Evolutionary conservation across 2,888 invertebrate genomes (phyloP).

Genomic region (Drosophila parthenogenetica): DNA sequence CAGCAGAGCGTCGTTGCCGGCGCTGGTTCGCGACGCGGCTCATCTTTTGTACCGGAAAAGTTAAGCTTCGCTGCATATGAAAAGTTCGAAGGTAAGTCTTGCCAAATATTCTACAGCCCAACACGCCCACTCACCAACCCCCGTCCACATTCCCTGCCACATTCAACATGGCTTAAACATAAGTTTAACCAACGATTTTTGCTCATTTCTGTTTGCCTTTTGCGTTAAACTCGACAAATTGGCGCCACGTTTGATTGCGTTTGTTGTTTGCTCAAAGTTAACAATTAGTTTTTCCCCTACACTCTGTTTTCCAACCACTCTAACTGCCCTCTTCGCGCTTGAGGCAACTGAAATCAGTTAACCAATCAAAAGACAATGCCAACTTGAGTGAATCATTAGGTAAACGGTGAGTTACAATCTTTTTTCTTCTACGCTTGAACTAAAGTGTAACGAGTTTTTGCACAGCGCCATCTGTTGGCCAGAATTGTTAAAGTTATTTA

Average conservation of each 20-base stretch:
- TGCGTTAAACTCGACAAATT: constrained; percentile 54
- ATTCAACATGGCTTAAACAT: constrained; percentile 34
- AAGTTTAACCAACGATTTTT: constrained; percentile 51
- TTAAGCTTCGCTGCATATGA: constrained; percentile 94
- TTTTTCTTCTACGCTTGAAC: constrained; percentile 8
- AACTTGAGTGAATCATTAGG: constrained; percentile 54
- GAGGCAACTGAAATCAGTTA: constrained; percentile 61
- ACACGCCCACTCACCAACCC: background rate
- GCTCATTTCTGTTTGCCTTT: constrained; percentile 63
- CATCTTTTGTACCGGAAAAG: constrained; percentile 93
- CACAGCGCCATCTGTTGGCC: constrained; percentile 43
- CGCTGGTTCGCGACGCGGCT: constrained; percentile 86
- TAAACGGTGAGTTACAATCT: constrained; percentile 23
- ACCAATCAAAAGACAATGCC: constrained; percentile 61
- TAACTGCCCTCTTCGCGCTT: background rate
- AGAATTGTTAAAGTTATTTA: constrained; percentile 1
- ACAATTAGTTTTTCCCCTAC: constrained; percentile 70
- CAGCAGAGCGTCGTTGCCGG: constrained; percentile 41
- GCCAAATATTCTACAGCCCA: constrained; percentile 68
- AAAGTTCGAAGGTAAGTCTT: constrained; percentile 94
- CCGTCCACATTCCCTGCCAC: constrained; percentile 46
- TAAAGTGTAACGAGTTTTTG: constrained; percentile 1
- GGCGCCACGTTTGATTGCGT: constrained; percentile 78
- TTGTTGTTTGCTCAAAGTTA: constrained; percentile 78
- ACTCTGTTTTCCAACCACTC: background rate